Evolutionary conservation across 2,888 invertebrate species (phyloP), one percentile per base, ranked within the genome.

Genomic region (Ischnus inquisitorius): DNA sequence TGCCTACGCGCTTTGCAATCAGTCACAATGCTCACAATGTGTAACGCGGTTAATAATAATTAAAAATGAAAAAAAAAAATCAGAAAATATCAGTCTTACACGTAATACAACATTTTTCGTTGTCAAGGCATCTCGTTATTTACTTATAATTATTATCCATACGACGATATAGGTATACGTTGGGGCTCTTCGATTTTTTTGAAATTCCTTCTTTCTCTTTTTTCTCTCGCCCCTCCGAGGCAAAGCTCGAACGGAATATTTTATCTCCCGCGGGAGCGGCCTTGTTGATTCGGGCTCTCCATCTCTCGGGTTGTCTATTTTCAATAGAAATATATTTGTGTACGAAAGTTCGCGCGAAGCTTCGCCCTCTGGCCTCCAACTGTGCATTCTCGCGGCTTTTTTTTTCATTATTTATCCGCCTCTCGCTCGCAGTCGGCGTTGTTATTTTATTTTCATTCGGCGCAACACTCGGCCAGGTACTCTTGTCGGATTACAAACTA

Each of bases 51-150:
- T 34, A 34, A 34, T 34, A 34, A 34, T 6, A 6, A 8, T n/a
- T n/a, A 34, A 34, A 34, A 34, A 34, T 68, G 51, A 72, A 64
- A 75, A 83, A 84, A 82, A 74, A 65, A 83, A 82, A 88, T 82
- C 87, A 88, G 89, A 87, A 87, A 89, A 22, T 54, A 88, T 92
- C 92, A 92, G 92, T 92, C 92, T 92, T 91, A 90, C 85, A 88
- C 88, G 88, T 90, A 91, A 90, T 90, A 92, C 92, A 89, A 91
- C 89, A 86, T 84, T 88, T 46, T 14, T 34, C 87, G 86, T 89
- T 88, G 87, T 88, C 89, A 87, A 87, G 88, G 89, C 89, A 88
- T 86, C 60, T 28, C 86, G 85, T 82, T 74, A 86, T 83, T 82
- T 57, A 74, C 71, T 85, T 85, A 84, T 69, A 72, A 83, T 79